phyloP scores from a whole-genome alignment of 1,140 invertebrate genomes.

The Heliothis virescens region DNA sequence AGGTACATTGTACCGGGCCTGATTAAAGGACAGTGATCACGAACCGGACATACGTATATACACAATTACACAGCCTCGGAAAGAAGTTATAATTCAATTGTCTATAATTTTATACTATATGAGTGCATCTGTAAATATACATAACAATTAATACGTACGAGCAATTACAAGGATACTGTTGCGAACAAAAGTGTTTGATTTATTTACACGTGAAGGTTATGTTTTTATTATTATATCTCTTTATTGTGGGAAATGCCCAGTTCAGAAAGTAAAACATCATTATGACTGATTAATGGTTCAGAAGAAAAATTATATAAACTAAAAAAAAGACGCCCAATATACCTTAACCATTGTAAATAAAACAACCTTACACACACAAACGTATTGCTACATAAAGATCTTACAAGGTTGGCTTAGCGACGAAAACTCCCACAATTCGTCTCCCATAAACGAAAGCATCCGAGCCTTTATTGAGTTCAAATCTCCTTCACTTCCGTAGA shows the following conservation, averaged over 20 bases:
- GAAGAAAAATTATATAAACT: too few relatives aligned
- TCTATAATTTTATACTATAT: constrained; percentile 43
- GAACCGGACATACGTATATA: not conserved
- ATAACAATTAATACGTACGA: constrained; percentile 14
- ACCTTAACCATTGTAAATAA: too few relatives aligned
- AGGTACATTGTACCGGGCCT: constrained; percentile 1
- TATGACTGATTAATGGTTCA: too few relatives aligned
- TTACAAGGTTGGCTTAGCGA: not conserved
- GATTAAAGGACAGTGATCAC: constrained; percentile 44
- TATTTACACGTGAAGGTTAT: too few relatives aligned
- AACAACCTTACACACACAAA: too few relatives aligned
- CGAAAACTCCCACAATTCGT: not conserved
- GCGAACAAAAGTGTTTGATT: not conserved
- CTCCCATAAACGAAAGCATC: constrained; percentile 36
- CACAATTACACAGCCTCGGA: constrained; percentile 44
- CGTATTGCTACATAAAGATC: too few relatives aligned
- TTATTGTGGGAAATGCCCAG: too few relatives aligned
- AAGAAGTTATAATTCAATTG: constrained; percentile 55
- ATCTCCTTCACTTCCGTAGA: not conserved
- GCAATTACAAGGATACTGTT: not conserved
- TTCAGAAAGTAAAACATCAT: too few relatives aligned
- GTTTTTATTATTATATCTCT: too few relatives aligned
- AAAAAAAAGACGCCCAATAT: too few relatives aligned
- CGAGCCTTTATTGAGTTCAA: not conserved
- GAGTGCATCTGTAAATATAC: constrained; percentile 12